These are phyloP conservation scores for Phycodurus eques DNA, from an alignment of 2,113 vertebrate genomes.

Conservation along the genomic window DNA sequence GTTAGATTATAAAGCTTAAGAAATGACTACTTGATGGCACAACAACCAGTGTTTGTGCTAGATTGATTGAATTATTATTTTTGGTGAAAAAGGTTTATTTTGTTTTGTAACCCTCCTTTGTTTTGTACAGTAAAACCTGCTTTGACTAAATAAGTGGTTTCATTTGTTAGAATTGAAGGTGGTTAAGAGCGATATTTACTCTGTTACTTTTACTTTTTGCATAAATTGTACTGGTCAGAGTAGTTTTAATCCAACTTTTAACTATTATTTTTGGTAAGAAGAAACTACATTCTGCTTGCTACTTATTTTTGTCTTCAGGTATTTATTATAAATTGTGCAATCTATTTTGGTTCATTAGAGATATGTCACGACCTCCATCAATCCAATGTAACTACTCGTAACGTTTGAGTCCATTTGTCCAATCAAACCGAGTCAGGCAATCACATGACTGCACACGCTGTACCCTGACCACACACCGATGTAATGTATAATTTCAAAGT, in stretches of 20 bases:
- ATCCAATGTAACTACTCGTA: not conserved
- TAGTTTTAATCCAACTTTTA: not conserved
- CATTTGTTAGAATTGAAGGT: slow-evolving; percentile 13
- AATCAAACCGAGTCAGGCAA: too few relatives aligned
- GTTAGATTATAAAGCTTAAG: not conserved
- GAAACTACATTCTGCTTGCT: too few relatives aligned
- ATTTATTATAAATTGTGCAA: not conserved
- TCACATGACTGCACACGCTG: too few relatives aligned
- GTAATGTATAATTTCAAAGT: too few relatives aligned
- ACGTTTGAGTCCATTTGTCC: too few relatives aligned
- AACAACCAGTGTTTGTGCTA: slow-evolving; percentile 20
- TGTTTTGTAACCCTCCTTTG: slow-evolving; percentile 51
- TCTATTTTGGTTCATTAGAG: not conserved
- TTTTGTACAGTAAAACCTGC: slow-evolving; percentile 73
- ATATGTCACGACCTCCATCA: not conserved
- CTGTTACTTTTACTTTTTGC: not conserved
- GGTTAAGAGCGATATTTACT: not conserved
- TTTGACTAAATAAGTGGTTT: slow-evolving; percentile 48
- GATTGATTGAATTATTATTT: slow-evolving; percentile 37
- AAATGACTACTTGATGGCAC: slow-evolving; percentile 10
- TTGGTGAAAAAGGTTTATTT: slow-evolving; percentile 58
- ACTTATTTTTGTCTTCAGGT: not conserved
- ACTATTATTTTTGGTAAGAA: too few relatives aligned
- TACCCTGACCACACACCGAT: too few relatives aligned
- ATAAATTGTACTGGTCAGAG: not conserved